These are phyloP conservation scores for Cardiocondyla obscurior DNA, from an alignment of 1,140 invertebrate species.

Conservation along the genomic window DNA sequence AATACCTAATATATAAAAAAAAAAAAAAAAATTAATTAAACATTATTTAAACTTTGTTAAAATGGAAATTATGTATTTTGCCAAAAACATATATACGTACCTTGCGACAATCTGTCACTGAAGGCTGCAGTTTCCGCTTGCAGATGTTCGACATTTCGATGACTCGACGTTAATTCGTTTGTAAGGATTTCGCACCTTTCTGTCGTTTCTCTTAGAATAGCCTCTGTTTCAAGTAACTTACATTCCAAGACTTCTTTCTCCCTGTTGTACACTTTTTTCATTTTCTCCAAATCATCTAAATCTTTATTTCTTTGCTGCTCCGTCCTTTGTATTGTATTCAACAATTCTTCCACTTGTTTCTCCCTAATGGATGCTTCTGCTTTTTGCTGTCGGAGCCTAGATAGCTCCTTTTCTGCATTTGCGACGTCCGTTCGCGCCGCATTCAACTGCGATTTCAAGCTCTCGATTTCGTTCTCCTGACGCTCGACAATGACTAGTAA, in stretches of 20 bases:
- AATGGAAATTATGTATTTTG: neutral
- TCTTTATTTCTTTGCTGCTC: constrained; percentile 90
- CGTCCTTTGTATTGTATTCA: constrained; percentile 87
- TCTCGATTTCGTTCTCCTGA: constrained; percentile 88
- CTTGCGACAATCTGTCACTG: constrained; percentile 85
- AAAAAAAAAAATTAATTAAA: neutral
- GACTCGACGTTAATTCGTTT: constrained; percentile 86
- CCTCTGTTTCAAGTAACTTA: constrained; percentile 86
- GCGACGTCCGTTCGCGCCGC: constrained; percentile 77
- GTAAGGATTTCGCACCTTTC: constrained; percentile 86
- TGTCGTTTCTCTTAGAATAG: constrained; percentile 86
- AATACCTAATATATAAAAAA: constrained; percentile 80
- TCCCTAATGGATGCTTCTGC: constrained; percentile 87
- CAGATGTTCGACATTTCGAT: constrained; percentile 82
- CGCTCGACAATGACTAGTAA: constrained; percentile 86
- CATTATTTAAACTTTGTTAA: neutral
- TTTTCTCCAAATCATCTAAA: constrained; percentile 86
- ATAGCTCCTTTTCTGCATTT: constrained; percentile 87
- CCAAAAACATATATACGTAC: constrained; percentile 53
- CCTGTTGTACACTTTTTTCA: constrained; percentile 86
- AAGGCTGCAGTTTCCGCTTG: constrained; percentile 79
- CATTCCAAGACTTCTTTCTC: constrained; percentile 88
- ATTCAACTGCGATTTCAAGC: constrained; percentile 85
- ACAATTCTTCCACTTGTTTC: constrained; percentile 89
- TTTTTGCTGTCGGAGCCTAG: constrained; percentile 88